A percentile compares a stretch with the other conserved stretches of the same genome.
phyloP scores from a whole-genome alignment of 2,113 vertebrate species.

The Miniopterus natalensis region DNA sequence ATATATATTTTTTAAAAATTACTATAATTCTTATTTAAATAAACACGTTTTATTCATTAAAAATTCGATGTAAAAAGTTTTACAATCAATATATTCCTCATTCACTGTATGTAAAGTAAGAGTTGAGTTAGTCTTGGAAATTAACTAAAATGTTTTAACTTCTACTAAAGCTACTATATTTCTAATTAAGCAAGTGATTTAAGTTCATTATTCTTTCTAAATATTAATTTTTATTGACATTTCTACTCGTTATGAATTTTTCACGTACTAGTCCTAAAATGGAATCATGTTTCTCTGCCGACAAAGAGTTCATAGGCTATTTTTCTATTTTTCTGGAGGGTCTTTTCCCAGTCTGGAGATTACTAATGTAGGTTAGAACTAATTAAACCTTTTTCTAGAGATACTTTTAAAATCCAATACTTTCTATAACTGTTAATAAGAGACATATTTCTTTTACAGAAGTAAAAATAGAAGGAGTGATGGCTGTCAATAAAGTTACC shows the following conservation, averaged over 20 bases:
- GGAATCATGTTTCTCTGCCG: neutral
- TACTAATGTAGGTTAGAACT: neutral
- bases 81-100: neutral
- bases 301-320: neutral
- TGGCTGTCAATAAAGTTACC: neutral
- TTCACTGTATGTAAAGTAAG: neutral
- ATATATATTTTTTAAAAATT: neutral
- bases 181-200: neutral
- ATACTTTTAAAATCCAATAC: neutral
- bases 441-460: neutral
- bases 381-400: constrained; percentile 4
- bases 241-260: neutral
- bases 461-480: neutral
- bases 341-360: constrained; percentile 9
- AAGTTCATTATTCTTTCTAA: constrained; percentile 24
- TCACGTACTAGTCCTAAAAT: neutral
- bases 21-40: neutral
- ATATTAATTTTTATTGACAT: constrained; percentile 16
- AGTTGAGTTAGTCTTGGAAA: constrained; percentile 37
- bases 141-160: constrained; percentile 62
- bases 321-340: neutral
- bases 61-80: neutral
- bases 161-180: neutral
- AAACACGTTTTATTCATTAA: neutral
- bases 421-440: neutral